Evolutionary conservation across 2,113 vertebrate species (phyloP), one percentile per base, ranked within the genome.

Genomic region (Tragelaphus imberbis): DNA sequence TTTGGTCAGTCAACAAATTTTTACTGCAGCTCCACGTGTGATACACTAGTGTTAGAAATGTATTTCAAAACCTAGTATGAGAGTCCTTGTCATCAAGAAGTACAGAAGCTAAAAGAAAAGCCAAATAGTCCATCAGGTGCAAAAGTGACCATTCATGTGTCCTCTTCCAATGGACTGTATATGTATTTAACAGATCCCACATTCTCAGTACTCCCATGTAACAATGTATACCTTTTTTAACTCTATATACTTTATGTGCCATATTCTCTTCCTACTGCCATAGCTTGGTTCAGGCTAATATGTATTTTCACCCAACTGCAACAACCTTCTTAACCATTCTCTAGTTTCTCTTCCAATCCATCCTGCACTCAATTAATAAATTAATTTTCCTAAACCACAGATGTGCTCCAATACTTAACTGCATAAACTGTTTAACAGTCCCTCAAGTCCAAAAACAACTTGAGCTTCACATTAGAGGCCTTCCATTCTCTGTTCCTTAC

Each of bases 311-410:
- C 11, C 56, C 61, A 84, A 93, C 23, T 84, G 36, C n/a, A 87
- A 91, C 47, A 14, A 81, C 40, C 61, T 90, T 90, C 87, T 84
- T 53, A 95, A 79, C n/a, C n/a, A 47, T 93, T 96, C 51, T 95
- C 51, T 84, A 84, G 55, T 85, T 95, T 91, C 55, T 95, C 61
- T 95, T 84, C 77, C 36, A 91, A 88, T 84, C 59, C 30, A 55
- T 47, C 51, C 40, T 79, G 65, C 11, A 68, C 33, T 87, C 47
- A 86, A 82, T 3, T 65, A 23, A 95, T n/a, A 93, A 14, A 88
- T 84, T 88, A 40, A 85, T 71, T 63, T 93, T 95, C 47, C 85
- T 58, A 93, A 58, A 81, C 40, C 40, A 94, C 16, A 88, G 16
- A 71, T 84, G 56, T 80, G 77, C 53, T 44, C 65, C n/a, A 84